Evolutionary conservation across 2,888 invertebrate species (phyloP).

Genomic region (Agrypnus murinus): DNA sequence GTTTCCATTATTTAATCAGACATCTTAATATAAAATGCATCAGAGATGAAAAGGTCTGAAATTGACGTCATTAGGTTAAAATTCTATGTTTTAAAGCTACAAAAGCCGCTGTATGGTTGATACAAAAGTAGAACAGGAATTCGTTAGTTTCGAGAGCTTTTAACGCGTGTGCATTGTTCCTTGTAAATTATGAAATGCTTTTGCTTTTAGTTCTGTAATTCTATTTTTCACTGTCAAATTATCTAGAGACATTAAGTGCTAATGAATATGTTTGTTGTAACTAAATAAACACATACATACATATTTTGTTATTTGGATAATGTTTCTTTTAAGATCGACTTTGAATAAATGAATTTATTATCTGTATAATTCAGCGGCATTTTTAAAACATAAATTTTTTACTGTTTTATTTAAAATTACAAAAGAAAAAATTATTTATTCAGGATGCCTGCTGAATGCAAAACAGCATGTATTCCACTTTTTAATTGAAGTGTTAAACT

Average conservation of each 20-base stretch:
- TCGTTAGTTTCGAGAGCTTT: conserved; percentile 34
- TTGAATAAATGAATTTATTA: conserved; percentile 26
- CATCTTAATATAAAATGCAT: no score
- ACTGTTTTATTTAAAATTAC: no score
- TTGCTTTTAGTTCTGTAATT: conserved; percentile 32
- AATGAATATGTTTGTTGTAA: conserved; percentile 18
- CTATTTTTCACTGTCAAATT: conserved; percentile 38
- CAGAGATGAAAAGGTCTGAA: conserved; percentile 1
- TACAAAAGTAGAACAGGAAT: conserved; percentile 35
- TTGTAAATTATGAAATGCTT: conserved; percentile 32
- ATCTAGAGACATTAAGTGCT: conserved; percentile 22
- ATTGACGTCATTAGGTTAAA: conserved; percentile 24
- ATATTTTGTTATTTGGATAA: conserved; percentile 6
- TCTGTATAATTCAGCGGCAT: conserved; percentile 6
- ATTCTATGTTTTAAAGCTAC: conserved; percentile 30
- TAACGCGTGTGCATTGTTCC: conserved; percentile 34
- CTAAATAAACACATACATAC: conserved; percentile 4
- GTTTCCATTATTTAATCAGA: no score
- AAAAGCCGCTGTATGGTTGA: conserved; percentile 23
- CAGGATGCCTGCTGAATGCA: no score
- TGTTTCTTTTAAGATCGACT: not conserved
- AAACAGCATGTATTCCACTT: no score
- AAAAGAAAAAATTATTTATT: no score
- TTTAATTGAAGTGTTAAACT: no score
- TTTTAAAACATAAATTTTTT: conserved; percentile 8